Evolutionary conservation across 2,113 vertebrate genomes (phyloP), one percentile per base, ranked within the genome.

Genomic region (Coturnix japonica): DNA sequence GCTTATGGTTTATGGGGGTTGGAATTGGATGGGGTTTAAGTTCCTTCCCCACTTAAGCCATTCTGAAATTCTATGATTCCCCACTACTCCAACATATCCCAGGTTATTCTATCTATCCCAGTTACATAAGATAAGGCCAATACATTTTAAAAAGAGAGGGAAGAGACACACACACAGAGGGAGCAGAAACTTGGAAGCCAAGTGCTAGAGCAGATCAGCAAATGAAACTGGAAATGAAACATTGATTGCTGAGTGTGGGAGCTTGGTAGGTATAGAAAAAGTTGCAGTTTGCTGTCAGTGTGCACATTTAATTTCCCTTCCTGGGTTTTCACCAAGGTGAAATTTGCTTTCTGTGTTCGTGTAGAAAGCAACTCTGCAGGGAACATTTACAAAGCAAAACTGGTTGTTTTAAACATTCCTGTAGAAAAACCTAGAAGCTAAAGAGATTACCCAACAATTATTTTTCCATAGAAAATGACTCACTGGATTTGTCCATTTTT

Each of bases 311-410:
- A 81, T 85, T 88, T 79, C 25, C 26, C 46, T 23, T 63, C 46
- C 64, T 85, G 81, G 59, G 90, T 87, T 85, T 87, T 44, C 66
- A 94, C 44, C 37, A 89, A 84, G 46, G 56, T 37, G 41, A 86
- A 84, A 76, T 81, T 79, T 87, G 16, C 61, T 81, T 69, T 84
- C 57, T 70, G 2, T 66, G 0, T 49, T 1, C 30, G 9, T 72
- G 26, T 59, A 57, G 28, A 85, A 81, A 64, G 33, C 22, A 81
- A 73, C 20, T 63, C 1, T 63, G 33, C 54, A 54, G 25, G 28
- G 25, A 81, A 30, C 28, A 60, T 76, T 84, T 73, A 64, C 33
- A 65, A 80, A 60, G 21, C 13, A 76, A 87, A 93, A 53, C 6
- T 39, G 3, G 35, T 85, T 69, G 21, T 41, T 84, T 72, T 72